Percentiles rank a stretch among this genome's conserved stretches.
These are phyloP conservation scores for Agonopterix alstromeriana DNA, from an alignment of 2,888 invertebrate species.

Conservation along the genomic window DNA sequence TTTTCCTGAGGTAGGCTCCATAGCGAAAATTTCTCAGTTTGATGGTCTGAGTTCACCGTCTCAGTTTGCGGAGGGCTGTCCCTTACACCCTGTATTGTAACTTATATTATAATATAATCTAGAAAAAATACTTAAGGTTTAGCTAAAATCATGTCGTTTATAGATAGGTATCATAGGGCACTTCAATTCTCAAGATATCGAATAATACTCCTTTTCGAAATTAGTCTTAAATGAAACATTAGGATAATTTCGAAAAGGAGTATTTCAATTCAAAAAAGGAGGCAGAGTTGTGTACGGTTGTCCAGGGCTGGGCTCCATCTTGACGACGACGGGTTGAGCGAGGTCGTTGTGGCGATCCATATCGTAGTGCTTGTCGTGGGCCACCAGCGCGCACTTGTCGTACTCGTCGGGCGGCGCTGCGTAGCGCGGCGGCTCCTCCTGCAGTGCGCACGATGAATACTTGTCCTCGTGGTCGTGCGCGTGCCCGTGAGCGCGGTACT, in stretches of 20 bases:
- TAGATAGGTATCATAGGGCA: too few relatives aligned
- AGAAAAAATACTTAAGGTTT: not conserved
- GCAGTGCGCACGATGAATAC: constrained; percentile 64
- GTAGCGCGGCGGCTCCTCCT: constrained; percentile 74
- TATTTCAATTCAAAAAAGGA: constrained; percentile 86
- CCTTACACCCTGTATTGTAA: too few relatives aligned
- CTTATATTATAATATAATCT: not conserved
- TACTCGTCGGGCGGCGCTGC: constrained; percentile 76
- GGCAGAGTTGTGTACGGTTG: constrained; percentile 83
- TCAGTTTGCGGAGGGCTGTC: too few relatives aligned
- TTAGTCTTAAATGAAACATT: constrained; percentile 33
- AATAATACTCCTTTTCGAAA: constrained; percentile 73
- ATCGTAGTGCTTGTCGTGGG: constrained; percentile 67
- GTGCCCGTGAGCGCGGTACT: constrained; percentile 60
- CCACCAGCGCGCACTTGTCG: constrained; percentile 76
- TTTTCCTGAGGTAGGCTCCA: too few relatives aligned
- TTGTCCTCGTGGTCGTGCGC: constrained; percentile 66
- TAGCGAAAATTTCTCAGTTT: too few relatives aligned
- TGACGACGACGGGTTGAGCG: constrained; percentile 68
- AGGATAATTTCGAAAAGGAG: constrained; percentile 76
- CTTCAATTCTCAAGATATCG: not conserved
- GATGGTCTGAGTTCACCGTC: too few relatives aligned
- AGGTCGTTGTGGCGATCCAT: constrained; percentile 61
- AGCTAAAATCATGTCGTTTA: too few relatives aligned
- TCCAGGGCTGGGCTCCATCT: constrained; percentile 75